Evolutionary conservation across 2,113 vertebrate genomes (phyloP).

Genomic region (Platysternon megacephalum): DNA sequence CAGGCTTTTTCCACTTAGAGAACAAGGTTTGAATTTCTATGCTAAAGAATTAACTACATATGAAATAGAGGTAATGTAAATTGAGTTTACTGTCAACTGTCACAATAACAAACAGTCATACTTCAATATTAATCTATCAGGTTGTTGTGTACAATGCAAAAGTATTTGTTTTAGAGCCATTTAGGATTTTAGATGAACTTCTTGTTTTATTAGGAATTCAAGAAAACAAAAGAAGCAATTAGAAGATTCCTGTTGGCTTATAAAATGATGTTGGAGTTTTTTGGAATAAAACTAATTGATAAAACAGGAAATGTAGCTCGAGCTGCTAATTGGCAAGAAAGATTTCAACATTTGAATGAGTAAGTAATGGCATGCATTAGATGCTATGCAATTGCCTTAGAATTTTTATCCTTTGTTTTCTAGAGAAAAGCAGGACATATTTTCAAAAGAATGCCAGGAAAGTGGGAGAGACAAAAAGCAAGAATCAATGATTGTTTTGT

Average conservation of each 20-base stretch:
- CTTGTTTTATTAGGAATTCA: slow-evolving; percentile 90
- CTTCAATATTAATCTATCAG: no score
- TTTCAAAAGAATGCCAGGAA: not conserved
- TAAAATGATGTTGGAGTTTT: slow-evolving; percentile 98
- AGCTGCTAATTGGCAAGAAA: slow-evolving; percentile 92
- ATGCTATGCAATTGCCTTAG: not conserved
- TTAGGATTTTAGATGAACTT: slow-evolving; percentile 2
- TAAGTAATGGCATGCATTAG: slow-evolving; percentile 76
- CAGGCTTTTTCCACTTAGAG: slow-evolving; percentile 97
- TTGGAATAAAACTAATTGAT: slow-evolving; percentile 94
- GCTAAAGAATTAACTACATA: slow-evolving; percentile 98
- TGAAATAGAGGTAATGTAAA: slow-evolving; percentile 93
- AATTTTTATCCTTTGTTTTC: slow-evolving; percentile 13
- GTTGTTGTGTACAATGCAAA: not conserved
- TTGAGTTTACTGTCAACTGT: slow-evolving; percentile 1
- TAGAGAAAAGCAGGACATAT: not conserved
- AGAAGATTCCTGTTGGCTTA: slow-evolving; percentile 93
- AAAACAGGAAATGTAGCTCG: slow-evolving; percentile 92
- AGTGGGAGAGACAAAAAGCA: not conserved
- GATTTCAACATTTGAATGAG: slow-evolving; percentile 98
- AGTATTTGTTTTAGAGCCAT: not conserved
- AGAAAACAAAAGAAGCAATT: slow-evolving; percentile 95
- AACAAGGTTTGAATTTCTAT: slow-evolving; percentile 98
- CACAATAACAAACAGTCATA: no score
- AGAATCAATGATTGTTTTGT: not conserved